phyloP scores from a whole-genome alignment of 2,888 invertebrate genomes.

The Eupeodes luniger region DNA sequence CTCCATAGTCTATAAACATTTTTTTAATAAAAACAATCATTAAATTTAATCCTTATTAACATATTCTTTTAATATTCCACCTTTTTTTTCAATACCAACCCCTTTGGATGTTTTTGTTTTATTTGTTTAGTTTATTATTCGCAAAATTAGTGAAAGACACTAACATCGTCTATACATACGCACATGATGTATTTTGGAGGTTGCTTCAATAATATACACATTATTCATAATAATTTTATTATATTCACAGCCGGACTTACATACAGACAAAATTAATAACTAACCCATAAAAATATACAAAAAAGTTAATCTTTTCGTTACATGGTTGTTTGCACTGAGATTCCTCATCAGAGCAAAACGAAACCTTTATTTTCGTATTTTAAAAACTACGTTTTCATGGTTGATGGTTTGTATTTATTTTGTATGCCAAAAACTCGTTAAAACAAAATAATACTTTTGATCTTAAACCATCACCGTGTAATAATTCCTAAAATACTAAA shows the following conservation, averaged over 20 bases:
- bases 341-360: conserved; percentile 5
- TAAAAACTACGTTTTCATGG: conserved; percentile 67
- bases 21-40: neutral
- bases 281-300: conserved; percentile 56
- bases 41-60: neutral
- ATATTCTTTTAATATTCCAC: neutral
- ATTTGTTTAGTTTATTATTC: conserved; percentile 59
- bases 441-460: conserved; percentile 8
- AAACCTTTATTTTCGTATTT: conserved; percentile 17
- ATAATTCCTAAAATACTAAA: conserved; percentile 26
- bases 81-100: neutral
- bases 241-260: neutral
- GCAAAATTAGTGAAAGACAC: conserved; percentile 55
- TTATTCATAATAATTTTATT: neutral
- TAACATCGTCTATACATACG: conserved; percentile 9
- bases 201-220: too few relatives aligned
- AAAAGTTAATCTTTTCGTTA: conserved; percentile 25
- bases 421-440: neutral
- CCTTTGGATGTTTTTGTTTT: conserved; percentile 20
- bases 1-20: neutral
- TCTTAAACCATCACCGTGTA: conserved; percentile 33
- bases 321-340: conserved; percentile 11
- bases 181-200: neutral
- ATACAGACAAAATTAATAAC: conserved; percentile 38
- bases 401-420: conserved; percentile 37